Evolutionary conservation across 2,888 invertebrate genomes (phyloP).

Genomic region (Oscheius sp.): DNA sequence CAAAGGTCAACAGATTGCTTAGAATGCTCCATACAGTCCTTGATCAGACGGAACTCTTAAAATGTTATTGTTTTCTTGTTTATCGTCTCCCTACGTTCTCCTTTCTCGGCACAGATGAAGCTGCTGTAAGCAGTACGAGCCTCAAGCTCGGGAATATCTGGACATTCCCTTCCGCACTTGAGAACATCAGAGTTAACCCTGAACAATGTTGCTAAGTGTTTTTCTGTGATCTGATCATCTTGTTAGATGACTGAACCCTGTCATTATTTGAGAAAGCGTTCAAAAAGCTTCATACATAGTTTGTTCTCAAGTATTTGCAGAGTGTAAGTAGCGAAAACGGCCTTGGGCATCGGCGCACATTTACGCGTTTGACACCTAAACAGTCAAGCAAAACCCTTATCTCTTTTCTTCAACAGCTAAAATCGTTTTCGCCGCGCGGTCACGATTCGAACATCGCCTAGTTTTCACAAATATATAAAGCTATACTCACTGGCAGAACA

Average conservation of each 20-base stretch:
- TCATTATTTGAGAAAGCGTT: no score
- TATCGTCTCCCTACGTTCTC: constrained; percentile 1
- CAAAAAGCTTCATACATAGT: not conserved
- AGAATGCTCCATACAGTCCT: constrained; percentile 20
- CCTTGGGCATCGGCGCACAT: constrained; percentile 26
- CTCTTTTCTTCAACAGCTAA: constrained; percentile 11
- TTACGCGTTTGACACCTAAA: constrained; percentile 11
- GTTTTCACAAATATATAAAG: not conserved
- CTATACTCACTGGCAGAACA: constrained; percentile 35
- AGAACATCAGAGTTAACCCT: constrained; percentile 32
- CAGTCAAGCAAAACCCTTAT: not conserved
- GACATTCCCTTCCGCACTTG: constrained; percentile 34
- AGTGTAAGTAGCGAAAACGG: constrained; percentile 32
- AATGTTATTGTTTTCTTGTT: not conserved
- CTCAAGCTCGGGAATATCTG: constrained; percentile 26
- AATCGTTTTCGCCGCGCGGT: constrained; percentile 4
- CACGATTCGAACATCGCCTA: not conserved
- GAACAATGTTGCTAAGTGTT: constrained; percentile 10
- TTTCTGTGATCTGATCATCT: constrained; percentile 3
- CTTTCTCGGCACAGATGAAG: constrained; percentile 25
- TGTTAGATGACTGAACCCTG: no score
- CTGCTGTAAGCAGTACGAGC: constrained; percentile 23
- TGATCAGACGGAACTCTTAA: constrained; percentile 25
- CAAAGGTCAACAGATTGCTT: constrained; percentile 22
- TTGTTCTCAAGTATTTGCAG: constrained; percentile 23